phyloP scores from a whole-genome alignment of 2,113 vertebrate species.

The Chrysochloris asiatica region DNA sequence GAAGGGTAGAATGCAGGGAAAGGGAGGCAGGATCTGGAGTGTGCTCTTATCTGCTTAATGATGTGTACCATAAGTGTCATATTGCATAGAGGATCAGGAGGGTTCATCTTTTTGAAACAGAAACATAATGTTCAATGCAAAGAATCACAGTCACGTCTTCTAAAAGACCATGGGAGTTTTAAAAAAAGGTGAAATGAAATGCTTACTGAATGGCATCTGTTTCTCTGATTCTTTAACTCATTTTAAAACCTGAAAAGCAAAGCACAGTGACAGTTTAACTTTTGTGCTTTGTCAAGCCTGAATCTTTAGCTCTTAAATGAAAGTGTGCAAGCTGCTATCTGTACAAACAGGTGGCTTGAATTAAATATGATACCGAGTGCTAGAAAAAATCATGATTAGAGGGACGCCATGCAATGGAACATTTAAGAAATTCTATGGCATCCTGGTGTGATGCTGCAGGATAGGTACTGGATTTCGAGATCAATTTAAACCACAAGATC shows the following conservation, averaged over 20 bases:
- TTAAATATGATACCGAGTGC: neutral
- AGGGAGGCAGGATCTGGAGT: neutral
- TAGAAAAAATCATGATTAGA: neutral
- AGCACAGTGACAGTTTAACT: slow-evolving; percentile 44
- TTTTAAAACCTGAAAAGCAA: slow-evolving; percentile 40
- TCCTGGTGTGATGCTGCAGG: too few species aligned
- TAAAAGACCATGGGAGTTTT: neutral
- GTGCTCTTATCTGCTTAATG: slow-evolving; percentile 43
- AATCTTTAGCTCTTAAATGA: slow-evolving; percentile 37
- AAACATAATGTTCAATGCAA: slow-evolving; percentile 33
- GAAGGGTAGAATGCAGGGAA: slow-evolving; percentile 13
- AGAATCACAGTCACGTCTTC: neutral
- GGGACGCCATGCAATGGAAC: neutral
- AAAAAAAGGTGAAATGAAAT: slow-evolving; percentile 23
- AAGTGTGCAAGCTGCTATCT: slow-evolving; percentile 57
- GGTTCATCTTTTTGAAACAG: neutral
- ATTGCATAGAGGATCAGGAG: neutral
- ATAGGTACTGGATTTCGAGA: too few species aligned
- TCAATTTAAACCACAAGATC: too few species aligned
- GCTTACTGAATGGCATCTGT: slow-evolving; percentile 54
- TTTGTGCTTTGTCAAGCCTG: slow-evolving; percentile 16
- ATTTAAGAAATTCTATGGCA: slow-evolving; percentile 29
- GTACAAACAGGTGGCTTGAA: slow-evolving; percentile 60
- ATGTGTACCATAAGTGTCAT: slow-evolving; percentile 28
- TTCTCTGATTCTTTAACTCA: slow-evolving; percentile 43